Conservation (phyloP, 2,888 invertebrate species). For the Melinaea marsaeus region DNA sequence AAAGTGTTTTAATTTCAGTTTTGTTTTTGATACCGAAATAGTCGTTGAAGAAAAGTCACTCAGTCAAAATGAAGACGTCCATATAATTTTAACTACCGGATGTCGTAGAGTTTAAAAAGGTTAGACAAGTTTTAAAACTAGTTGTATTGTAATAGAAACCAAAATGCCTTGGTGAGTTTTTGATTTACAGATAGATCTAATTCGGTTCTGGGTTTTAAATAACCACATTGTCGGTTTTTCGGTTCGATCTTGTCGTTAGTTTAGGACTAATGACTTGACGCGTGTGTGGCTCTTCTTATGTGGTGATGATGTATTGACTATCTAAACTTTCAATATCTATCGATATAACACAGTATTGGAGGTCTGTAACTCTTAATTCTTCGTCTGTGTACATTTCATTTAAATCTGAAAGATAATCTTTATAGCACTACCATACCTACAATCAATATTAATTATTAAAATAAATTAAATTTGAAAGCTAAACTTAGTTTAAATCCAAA, state of each 20-base stretch:
- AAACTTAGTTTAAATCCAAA: too few relatives aligned
- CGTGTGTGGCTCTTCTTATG: constrained; percentile 23
- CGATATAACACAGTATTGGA: too few relatives aligned
- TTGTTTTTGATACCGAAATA: not conserved
- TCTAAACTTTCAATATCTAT: not conserved
- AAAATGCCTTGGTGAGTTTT: constrained; percentile 20
- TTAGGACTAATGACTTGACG: constrained; percentile 25
- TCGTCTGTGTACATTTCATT: too few relatives aligned
- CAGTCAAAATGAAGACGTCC: constrained; percentile 45
- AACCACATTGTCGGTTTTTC: not conserved
- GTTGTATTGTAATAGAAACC: constrained; percentile 19
- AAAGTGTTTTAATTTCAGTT: constrained; percentile 27
- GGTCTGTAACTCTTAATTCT: too few relatives aligned
- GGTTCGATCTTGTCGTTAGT: constrained; percentile 19
- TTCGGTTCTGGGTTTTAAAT: not conserved
- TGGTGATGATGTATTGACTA: constrained; percentile 19
- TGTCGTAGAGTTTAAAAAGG: constrained; percentile 39
- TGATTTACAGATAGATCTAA: constrained; percentile 3
- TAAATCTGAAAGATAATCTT: too few relatives aligned
- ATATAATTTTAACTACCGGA: constrained; percentile 48
- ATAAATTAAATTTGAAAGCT: too few relatives aligned
- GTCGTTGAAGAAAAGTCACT: constrained; percentile 57
- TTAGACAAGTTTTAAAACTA: constrained; percentile 23
- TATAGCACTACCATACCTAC: too few relatives aligned
- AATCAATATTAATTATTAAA: too few relatives aligned